These are phyloP conservation scores for Rhineura floridana DNA, from an alignment of 2,113 vertebrate species.

Conservation along the genomic window DNA sequence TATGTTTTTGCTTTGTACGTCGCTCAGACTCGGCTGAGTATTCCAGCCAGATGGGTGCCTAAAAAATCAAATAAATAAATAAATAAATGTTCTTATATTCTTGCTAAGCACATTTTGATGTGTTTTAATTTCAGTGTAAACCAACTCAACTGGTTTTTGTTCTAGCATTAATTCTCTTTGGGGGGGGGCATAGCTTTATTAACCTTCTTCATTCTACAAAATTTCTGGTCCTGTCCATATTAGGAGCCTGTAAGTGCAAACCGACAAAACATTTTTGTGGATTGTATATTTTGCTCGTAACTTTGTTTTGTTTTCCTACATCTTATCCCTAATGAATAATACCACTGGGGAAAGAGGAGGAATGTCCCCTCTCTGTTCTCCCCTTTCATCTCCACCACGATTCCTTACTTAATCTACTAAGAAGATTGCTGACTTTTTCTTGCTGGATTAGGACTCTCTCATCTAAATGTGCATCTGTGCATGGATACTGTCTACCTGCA, in stretches of 20 bases:
- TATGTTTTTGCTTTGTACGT: too few relatives aligned
- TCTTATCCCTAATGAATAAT: background rate
- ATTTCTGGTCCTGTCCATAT: conserved; percentile 13
- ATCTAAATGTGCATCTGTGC: background rate
- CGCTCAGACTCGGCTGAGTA: too few relatives aligned
- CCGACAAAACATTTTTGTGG: conserved; percentile 2
- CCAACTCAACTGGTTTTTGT: conserved; percentile 44
- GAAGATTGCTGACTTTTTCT: background rate
- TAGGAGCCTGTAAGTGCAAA: conserved; percentile 13
- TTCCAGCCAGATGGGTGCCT: too few relatives aligned
- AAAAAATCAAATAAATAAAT: too few relatives aligned
- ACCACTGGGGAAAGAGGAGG: background rate
- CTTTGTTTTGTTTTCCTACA: background rate
- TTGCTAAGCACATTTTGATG: background rate
- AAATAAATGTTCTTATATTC: too few relatives aligned
- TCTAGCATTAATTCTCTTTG: conserved; percentile 52
- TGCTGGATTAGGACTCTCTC: background rate
- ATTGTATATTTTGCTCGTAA: background rate
- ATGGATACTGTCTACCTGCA: background rate
- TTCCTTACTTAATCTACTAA: background rate
- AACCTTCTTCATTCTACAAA: conserved; percentile 7
- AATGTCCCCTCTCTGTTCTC: background rate
- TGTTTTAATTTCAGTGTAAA: conserved; percentile 36
- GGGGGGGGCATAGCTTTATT: conserved; percentile 41
- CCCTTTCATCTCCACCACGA: background rate